A percentile compares a stretch with the other conserved stretches of the same genome.
phyloP scores from a whole-genome alignment of 2,113 vertebrate species.

The Tragelaphus imberbis region DNA sequence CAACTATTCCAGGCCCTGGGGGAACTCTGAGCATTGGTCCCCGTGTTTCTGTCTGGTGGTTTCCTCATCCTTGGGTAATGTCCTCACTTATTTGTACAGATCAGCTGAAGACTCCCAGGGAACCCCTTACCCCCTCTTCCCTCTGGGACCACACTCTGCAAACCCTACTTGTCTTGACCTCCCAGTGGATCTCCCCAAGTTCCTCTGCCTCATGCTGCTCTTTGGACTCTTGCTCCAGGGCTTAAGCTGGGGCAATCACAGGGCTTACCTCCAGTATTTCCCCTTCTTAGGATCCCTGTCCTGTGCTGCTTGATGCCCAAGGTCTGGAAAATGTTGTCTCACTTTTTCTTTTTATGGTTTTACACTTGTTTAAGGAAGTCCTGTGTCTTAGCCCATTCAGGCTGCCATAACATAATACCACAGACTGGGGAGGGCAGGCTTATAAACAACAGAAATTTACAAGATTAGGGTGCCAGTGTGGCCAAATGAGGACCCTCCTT shows the following conservation, averaged over 20 bases:
- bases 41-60: neutral
- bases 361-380: neutral
- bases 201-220: rapidly evolving
- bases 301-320: neutral
- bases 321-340: neutral
- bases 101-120: too few species aligned
- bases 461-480: neutral
- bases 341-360: neutral
- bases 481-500: neutral
- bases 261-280: neutral
- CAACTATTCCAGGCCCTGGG: rapidly evolving
- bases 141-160: neutral
- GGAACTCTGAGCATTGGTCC: neutral
- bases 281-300: neutral
- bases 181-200: too few species aligned
- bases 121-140: neutral
- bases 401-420: neutral
- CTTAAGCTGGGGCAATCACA: neutral
- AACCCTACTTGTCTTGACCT: neutral
- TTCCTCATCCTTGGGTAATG: neutral
- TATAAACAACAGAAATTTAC: neutral
- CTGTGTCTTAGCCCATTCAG: neutral
- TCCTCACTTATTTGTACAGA: neutral
- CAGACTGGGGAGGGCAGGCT: neutral
- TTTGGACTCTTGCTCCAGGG: neutral